Evolutionary conservation across 2,113 vertebrate species (phyloP).

Genomic region (Vidua macroura): DNA sequence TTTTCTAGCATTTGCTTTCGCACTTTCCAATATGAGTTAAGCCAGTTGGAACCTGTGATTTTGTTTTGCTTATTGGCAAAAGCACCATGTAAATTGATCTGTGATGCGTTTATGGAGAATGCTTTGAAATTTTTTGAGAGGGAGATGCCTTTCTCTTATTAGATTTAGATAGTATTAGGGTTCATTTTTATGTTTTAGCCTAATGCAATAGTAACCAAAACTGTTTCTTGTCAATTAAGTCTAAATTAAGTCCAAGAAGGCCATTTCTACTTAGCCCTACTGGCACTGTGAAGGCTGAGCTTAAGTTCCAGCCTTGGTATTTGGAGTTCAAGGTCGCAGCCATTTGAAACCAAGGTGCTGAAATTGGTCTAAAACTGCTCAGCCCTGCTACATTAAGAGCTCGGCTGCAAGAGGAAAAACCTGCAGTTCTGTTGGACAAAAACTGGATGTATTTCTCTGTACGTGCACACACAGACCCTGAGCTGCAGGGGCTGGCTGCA

Average conservation of each 20-base stretch:
- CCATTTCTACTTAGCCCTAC: conserved; percentile 48
- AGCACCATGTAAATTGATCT: conserved; percentile 86
- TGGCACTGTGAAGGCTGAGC: conserved; percentile 44
- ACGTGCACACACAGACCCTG: not conserved
- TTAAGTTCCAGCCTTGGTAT: conserved; percentile 42
- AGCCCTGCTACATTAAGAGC: not conserved
- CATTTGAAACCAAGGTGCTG: not conserved
- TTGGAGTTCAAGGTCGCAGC: not conserved
- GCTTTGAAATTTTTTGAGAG: conserved; percentile 79
- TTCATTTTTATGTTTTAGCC: conserved; percentile 77
- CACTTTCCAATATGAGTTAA: conserved; percentile 79
- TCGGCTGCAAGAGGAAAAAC: not conserved
- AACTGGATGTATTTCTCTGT: not conserved
- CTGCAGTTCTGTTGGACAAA: not conserved
- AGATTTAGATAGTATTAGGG: conserved; percentile 80
- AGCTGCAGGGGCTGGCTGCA: not conserved
- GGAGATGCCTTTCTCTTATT: conserved; percentile 81
- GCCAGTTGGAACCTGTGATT: conserved; percentile 83
- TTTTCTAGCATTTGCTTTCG: conserved; percentile 79
- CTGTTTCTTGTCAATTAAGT: conserved; percentile 73
- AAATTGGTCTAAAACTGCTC: not conserved
- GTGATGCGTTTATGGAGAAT: conserved; percentile 77
- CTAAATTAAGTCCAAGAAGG: conserved; percentile 71
- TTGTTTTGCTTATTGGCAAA: conserved; percentile 80
- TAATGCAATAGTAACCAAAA: conserved; percentile 80